A percentile compares a stretch with the other conserved stretches of the same genome.
Evolutionary conservation across 2,113 vertebrate species (phyloP).

Genomic region (Tupaia tana): DNA sequence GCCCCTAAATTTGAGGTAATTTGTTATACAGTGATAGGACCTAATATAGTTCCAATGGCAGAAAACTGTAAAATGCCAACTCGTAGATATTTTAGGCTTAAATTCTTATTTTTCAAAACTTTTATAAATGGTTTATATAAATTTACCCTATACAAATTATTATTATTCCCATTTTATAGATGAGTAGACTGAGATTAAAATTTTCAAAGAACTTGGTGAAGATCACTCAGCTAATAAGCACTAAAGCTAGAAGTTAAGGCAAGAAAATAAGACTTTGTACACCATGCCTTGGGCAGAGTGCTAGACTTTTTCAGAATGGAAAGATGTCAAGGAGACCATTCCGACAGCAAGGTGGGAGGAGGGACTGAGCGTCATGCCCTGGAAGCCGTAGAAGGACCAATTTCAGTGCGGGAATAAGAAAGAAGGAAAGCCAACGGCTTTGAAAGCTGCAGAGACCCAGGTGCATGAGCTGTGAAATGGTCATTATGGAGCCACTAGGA

Average conservation of each 20-base stretch:
- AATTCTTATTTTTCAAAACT: background rate
- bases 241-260: background rate
- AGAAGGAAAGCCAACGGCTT: background rate
- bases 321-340: background rate
- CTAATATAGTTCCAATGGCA: background rate
- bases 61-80: background rate
- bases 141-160: background rate
- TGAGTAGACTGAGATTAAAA: background rate
- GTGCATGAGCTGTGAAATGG: too few species aligned
- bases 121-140: background rate
- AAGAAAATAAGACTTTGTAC: background rate
- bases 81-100: background rate
- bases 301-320: background rate
- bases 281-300: background rate
- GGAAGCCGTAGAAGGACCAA: background rate
- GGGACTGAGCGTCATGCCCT: rapidly evolving
- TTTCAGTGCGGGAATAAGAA: background rate
- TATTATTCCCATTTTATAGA: background rate
- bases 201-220: background rate
- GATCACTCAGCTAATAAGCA: background rate
- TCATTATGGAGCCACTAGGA: background rate
- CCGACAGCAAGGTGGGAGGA: background rate
- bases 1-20: background rate
- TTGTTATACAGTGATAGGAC: background rate
- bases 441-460: background rate